These are phyloP conservation scores for Vespertilio murinus DNA, from an alignment of 2,797 vertebrate species.

Conservation along the genomic window DNA sequence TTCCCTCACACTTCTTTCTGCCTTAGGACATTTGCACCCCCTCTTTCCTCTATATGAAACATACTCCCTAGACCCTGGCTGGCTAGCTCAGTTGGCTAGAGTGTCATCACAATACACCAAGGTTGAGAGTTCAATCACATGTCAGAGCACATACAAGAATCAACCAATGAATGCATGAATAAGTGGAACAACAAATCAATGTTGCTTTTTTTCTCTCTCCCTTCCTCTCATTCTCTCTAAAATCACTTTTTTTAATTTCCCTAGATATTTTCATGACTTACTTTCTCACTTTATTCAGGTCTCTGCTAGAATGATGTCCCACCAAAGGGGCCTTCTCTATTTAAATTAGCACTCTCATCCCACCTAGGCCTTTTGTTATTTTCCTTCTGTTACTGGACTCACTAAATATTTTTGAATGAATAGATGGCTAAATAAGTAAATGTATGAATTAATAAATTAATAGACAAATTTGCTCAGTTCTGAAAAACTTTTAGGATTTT, in stretches of 20 bases:
- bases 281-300: not conserved
- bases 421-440: not conserved
- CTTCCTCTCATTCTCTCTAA: not conserved
- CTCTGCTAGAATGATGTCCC: not conserved
- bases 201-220: not conserved
- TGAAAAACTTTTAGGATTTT: not conserved
- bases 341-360: not conserved
- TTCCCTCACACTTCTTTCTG: not conserved
- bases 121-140: not conserved
- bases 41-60: not conserved
- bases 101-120: not conserved
- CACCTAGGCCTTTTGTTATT: not conserved
- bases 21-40: not conserved
- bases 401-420: not conserved
- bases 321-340: not conserved
- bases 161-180: not conserved
- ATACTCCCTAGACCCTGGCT: not conserved
- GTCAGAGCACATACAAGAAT: not conserved
- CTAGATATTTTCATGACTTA: not conserved
- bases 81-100: not conserved
- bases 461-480: not conserved
- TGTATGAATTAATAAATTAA: not conserved
- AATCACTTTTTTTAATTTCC: not conserved
- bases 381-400: not conserved
- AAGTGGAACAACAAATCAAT: not conserved